These are phyloP conservation scores for Saturnia pavonia DNA, from an alignment of 2,888 invertebrate species.

Conservation along the genomic window DNA sequence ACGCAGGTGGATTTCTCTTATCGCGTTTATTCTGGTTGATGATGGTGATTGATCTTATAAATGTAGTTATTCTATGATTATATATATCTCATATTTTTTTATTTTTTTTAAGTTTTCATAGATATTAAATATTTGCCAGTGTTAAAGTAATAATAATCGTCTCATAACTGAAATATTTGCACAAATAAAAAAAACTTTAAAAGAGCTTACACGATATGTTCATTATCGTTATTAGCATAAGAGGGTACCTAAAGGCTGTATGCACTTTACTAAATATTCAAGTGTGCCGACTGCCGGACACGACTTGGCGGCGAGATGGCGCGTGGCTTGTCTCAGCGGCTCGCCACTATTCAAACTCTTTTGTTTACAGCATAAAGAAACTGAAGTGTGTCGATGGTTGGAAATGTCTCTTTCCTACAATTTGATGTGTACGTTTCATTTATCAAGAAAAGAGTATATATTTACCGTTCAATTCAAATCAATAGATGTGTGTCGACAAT, in stretches of 20 bases:
- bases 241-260: conserved; percentile 5
- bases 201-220: conserved; percentile 1
- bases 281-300: conserved; percentile 16
- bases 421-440: conserved; percentile 25
- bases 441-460: conserved; percentile 22
- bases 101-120: background rate
- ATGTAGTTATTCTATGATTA: background rate
- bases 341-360: conserved; percentile 36
- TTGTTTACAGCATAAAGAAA: conserved; percentile 51
- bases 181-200: background rate
- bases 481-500: background rate
- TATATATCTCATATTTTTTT: background rate
- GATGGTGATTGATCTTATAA: background rate
- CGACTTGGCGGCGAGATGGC: conserved; percentile 17
- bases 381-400: conserved; percentile 34
- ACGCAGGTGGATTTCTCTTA: background rate
- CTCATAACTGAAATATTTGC: background rate
- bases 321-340: conserved; percentile 18
- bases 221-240: conserved; percentile 3
- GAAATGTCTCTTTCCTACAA: conserved; percentile 21
- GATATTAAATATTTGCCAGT: background rate
- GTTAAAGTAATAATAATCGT: background rate
- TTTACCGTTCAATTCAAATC: background rate
- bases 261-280: conserved; percentile 19
- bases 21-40: background rate